Conservation (phyloP, 2,888 invertebrate species). For the Harpagoxenus sublaevis region DNA sequence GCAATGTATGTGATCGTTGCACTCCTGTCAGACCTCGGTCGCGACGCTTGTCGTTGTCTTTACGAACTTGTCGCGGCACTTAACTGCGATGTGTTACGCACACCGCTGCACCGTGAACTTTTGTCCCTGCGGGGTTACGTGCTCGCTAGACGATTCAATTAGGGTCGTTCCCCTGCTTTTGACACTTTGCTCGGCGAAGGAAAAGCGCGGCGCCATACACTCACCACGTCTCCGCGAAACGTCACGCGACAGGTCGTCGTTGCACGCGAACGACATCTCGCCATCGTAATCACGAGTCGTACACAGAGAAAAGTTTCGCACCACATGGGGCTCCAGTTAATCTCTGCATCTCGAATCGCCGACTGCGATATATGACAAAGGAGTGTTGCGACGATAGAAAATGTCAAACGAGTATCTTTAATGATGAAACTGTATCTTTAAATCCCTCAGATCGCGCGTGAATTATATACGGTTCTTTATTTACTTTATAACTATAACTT, state of each 20-base stretch:
- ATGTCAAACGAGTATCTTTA: conserved; percentile 9
- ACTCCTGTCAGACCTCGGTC: conserved; percentile 29
- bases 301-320: conserved; percentile 41
- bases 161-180: conserved; percentile 65
- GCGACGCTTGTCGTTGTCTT: conserved; percentile 49
- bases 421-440: not conserved
- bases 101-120: conserved; percentile 43
- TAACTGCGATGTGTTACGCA: conserved; percentile 51
- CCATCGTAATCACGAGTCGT: conserved; percentile 44
- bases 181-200: conserved; percentile 57
- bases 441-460: not conserved
- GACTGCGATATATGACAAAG: not conserved
- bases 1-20: conserved; percentile 35
- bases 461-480: not conserved
- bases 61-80: conserved; percentile 54
- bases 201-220: conserved; percentile 39
- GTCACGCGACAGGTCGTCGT: conserved; percentile 32
- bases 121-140: conserved; percentile 29
- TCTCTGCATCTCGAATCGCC: conserved; percentile 30
- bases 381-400: not conserved
- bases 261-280: conserved; percentile 47
- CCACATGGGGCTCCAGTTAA: conserved; percentile 34
- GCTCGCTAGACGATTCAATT: conserved; percentile 66
- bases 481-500: not conserved
- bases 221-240: conserved; percentile 26